Evolutionary conservation across 1,140 invertebrate species (phyloP).

Genomic region (Magallana angulata): DNA sequence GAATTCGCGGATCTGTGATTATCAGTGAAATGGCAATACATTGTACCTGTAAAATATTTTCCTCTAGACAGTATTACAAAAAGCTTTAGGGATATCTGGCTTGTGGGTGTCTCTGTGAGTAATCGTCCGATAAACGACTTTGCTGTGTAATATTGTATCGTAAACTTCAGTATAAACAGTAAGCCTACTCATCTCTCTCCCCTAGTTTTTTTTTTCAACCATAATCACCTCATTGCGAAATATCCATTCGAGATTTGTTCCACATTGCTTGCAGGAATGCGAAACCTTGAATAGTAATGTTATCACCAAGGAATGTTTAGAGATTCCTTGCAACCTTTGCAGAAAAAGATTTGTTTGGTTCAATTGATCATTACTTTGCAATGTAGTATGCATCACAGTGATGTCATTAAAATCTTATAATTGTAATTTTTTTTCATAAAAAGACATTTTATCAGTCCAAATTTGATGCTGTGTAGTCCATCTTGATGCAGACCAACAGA

Average conservation of each 20-base stretch:
- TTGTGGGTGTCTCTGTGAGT: background rate
- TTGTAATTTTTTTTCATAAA: too few species aligned
- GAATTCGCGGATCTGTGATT: too few species aligned
- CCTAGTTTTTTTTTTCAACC: background rate
- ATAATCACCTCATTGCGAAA: background rate
- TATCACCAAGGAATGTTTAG: background rate
- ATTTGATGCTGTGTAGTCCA: too few species aligned
- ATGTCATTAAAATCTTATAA: too few species aligned
- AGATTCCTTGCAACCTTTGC: background rate
- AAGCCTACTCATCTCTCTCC: background rate
- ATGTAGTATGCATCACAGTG: too few species aligned
- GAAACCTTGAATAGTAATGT: constrained; percentile 21
- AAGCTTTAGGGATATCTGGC: background rate
- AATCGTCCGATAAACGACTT: background rate
- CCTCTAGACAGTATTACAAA: too few species aligned
- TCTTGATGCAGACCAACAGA: too few species aligned
- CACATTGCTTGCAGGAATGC: background rate
- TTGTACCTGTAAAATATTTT: too few species aligned
- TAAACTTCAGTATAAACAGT: background rate
- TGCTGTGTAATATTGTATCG: background rate
- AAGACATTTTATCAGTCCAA: too few species aligned
- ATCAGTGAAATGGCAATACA: too few species aligned
- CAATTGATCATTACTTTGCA: too few species aligned
- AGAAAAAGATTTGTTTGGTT: too few species aligned
- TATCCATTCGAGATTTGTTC: background rate